Evolutionary conservation across 2,797 vertebrate species (phyloP).

Genomic region (Lepilemur ruficaudatus): DNA sequence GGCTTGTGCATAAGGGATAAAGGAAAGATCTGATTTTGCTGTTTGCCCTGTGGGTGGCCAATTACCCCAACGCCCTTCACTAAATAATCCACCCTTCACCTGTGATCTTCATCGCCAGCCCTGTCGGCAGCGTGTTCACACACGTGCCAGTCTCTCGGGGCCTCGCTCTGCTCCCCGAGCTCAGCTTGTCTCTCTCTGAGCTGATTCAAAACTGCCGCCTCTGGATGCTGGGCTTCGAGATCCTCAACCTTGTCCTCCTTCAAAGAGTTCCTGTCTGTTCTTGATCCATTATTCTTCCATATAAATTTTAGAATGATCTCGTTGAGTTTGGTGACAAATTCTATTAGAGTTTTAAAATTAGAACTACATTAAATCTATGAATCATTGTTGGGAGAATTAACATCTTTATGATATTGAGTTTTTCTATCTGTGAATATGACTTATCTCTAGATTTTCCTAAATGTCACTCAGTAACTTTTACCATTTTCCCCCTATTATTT

Average conservation of each 20-base stretch:
- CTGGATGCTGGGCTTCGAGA: rapidly evolving
- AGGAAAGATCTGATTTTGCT: not conserved
- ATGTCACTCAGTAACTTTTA: not conserved
- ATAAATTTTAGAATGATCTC: not conserved
- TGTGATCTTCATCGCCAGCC: not conserved
- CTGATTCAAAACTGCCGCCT: not conserved
- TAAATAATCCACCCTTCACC: rapidly evolving
- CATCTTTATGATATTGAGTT: not conserved
- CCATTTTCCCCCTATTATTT: not conserved
- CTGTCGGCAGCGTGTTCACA: not conserved
- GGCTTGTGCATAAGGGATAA: not conserved
- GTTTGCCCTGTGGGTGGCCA: not conserved
- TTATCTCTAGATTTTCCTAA: not conserved
- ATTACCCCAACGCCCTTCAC: too few species aligned
- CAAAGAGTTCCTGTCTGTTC: not conserved
- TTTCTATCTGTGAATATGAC: not conserved
- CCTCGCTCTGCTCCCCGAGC: rapidly evolving
- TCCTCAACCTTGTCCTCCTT: not conserved
- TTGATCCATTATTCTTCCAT: not conserved
- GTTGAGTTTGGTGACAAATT: not conserved
- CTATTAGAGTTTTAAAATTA: not conserved
- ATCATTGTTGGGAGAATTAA: not conserved
- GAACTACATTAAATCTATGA: not conserved
- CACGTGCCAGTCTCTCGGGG: rapidly evolving
- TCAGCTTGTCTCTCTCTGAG: not conserved